phyloP scores from a whole-genome alignment of 2,888 invertebrate genomes.

The Ligdia adustata region DNA sequence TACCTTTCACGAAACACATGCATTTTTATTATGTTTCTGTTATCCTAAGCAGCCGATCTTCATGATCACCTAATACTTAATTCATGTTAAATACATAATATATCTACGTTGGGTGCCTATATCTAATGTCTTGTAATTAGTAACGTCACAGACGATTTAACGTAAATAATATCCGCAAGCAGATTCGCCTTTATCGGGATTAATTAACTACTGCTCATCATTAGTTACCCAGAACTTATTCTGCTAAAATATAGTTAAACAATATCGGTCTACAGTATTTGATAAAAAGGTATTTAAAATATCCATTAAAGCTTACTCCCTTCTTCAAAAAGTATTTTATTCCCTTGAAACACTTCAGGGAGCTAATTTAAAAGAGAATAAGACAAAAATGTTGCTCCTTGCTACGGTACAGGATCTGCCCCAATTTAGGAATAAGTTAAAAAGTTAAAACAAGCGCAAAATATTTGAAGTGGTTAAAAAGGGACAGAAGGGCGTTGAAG shows the following conservation, averaged over 20 bases:
- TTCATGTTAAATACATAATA: too few relatives aligned
- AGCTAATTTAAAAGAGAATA: constrained; percentile 29
- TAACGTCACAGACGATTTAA: constrained; percentile 1
- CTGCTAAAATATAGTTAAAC: not conserved
- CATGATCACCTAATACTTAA: too few relatives aligned
- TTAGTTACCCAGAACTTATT: not conserved
- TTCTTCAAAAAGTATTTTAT: constrained; percentile 7
- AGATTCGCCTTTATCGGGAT: constrained; percentile 3
- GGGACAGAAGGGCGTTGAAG: constrained; percentile 23
- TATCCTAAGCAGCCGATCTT: too few relatives aligned
- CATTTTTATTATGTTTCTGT: too few relatives aligned
- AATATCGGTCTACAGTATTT: not conserved
- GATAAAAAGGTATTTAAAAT: not conserved
- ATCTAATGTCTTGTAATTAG: not conserved
- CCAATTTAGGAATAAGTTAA: constrained; percentile 43
- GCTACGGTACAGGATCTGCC: constrained; percentile 11
- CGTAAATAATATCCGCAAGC: constrained; percentile 1
- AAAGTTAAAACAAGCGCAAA: constrained; percentile 42
- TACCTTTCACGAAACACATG: too few relatives aligned
- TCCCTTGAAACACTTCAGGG: constrained; percentile 11
- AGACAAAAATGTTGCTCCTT: constrained; percentile 19
- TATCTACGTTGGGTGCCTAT: too few relatives aligned
- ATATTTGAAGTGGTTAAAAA: constrained; percentile 49
- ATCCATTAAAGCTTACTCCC: not conserved
- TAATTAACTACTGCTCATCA: constrained; percentile 1